Evolutionary conservation across 2,113 vertebrate species (phyloP).

Genomic region (Siniperca chuatsi): DNA sequence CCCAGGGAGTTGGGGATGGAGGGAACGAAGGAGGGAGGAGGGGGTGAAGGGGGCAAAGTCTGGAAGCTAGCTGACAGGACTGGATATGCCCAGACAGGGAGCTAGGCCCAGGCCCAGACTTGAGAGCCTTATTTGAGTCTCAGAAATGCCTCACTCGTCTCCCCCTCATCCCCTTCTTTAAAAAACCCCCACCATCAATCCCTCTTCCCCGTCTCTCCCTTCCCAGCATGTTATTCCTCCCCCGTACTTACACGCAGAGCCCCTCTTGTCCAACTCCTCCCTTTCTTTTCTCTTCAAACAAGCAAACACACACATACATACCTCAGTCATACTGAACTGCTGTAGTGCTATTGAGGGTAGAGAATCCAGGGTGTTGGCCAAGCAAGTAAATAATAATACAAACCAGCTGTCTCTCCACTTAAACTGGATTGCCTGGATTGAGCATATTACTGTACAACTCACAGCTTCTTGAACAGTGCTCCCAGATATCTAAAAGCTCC

Average conservation of each 20-base stretch:
- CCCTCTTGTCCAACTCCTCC: constrained; percentile 49
- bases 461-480: constrained; percentile 41
- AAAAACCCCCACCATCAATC: constrained; percentile 38
- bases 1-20: constrained; percentile 55
- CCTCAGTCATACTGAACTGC: constrained; percentile 58
- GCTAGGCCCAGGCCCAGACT: constrained; percentile 79
- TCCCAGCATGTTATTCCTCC: constrained; percentile 49
- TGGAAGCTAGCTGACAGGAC: constrained; percentile 77
- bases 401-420: constrained; percentile 76
- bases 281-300: constrained; percentile 65
- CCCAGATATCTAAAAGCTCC: constrained; percentile 23
- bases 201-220: constrained; percentile 32
- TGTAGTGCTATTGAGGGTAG: constrained; percentile 62
- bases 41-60: constrained; percentile 70
- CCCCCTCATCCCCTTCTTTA: constrained; percentile 50
- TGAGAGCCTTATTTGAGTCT: constrained; percentile 75
- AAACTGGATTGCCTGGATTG: constrained; percentile 55
- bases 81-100: constrained; percentile 83
- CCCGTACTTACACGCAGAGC: constrained; percentile 47
- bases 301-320: constrained; percentile 62
- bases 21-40: constrained; percentile 36
- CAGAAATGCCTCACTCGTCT: constrained; percentile 70
- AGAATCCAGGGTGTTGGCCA: constrained; percentile 76
- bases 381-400: constrained; percentile 83
- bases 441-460: constrained; percentile 45